Evolutionary conservation across 2,888 invertebrate genomes (phyloP), one percentile per base, ranked within the genome.

Genomic region (Stenotaenia linearis): DNA sequence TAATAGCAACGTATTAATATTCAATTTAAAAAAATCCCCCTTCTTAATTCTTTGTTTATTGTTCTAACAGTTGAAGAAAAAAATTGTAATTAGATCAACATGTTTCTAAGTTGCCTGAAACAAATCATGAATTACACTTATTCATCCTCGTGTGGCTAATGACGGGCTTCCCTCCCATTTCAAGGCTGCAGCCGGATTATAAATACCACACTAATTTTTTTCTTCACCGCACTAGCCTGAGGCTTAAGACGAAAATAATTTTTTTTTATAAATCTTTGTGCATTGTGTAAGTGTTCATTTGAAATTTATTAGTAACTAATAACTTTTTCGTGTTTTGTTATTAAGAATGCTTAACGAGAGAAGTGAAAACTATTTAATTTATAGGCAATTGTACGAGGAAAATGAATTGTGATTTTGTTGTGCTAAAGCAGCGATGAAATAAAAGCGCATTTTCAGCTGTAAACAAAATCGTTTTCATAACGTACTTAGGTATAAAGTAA

Each of bases 121-220:
- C 69, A 69, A 69, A 69, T 69, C 75, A 75, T 75, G 75, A 75
- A 75, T 35, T 75, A 75, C 37, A 75, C 35, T 75, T 75, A 75
- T 35, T 75, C 75, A 37, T 75, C 37, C 35, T 75, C 37, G 35
- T 37, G 35, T 32, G 35, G 75, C 35, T 75, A 75, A 75, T 75
- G 75, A 75, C 18, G 75, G 75, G 69, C 69, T 69, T 69, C 69
- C 69, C 69, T 69, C 69, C 69, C 56, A 23, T 28, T 15, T 25
- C 69, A 69, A 69, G 25, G 25, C 69, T 56, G 23, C 69, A 69
- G 28, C 69, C 10, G 12, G 69, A 4, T 69, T 69, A 69, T 69
- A 69, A 69, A 69, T 69, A 28, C 69, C 69, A 69, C 3, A 12
- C 56, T 40, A 2, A 40, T 7, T 9, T 12, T 56, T 56, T 18